phyloP scores from a whole-genome alignment of 2,888 invertebrate genomes.

The Choreutis nemorana region DNA sequence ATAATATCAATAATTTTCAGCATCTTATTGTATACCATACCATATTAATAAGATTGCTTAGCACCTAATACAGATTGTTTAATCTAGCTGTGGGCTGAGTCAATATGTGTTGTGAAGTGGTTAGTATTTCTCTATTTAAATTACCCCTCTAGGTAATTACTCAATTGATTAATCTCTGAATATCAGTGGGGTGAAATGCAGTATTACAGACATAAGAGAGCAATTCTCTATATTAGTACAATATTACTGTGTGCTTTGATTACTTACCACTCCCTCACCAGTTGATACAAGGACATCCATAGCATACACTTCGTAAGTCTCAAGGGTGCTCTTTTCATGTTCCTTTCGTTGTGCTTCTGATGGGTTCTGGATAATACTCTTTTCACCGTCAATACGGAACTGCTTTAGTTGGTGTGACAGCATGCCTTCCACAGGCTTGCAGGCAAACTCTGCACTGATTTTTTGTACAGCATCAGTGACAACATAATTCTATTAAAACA shows the following conservation, averaged over 20 bases:
- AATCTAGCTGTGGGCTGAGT: too few species aligned
- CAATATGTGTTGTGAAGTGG: too few species aligned
- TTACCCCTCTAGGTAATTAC: too few species aligned
- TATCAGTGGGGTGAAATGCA: too few species aligned
- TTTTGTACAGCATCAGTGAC: constrained; percentile 94
- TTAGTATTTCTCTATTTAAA: too few species aligned
- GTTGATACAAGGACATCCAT: constrained; percentile 97
- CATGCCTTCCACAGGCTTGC: constrained; percentile 98
- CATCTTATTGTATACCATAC: too few species aligned
- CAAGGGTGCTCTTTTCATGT: constrained; percentile 95
- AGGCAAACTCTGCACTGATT: constrained; percentile 90
- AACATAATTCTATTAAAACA: constrained; percentile 75
- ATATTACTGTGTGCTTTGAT: neutral
- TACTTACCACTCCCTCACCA: constrained; percentile 88
- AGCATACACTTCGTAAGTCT: constrained; percentile 96
- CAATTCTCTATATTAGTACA: neutral
- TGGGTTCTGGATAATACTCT: constrained; percentile 84
- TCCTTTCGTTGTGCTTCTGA: constrained; percentile 96
- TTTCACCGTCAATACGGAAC: constrained; percentile 97
- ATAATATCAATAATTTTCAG: too few species aligned
- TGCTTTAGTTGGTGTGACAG: constrained; percentile 95
- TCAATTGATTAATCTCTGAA: too few species aligned
- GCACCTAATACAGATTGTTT: too few species aligned
- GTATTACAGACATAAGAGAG: too few species aligned
- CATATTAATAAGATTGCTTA: too few species aligned